A percentile compares a stretch with the other conserved stretches of the same genome.
Evolutionary conservation across 2,797 vertebrate genomes (phyloP).

Genomic region (Pipistrellus nathusii): DNA sequence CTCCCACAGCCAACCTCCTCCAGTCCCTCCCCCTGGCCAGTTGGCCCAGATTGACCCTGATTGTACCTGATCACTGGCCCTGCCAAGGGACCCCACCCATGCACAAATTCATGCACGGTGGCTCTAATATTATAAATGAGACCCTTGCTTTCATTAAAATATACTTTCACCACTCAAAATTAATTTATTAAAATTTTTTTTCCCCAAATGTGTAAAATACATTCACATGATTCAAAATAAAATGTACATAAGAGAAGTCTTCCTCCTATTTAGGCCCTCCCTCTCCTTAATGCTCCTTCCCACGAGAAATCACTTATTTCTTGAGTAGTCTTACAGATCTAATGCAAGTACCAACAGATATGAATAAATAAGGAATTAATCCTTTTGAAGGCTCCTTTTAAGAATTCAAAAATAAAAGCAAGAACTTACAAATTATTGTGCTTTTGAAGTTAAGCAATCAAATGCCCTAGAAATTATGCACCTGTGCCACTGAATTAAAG

Average conservation of each 20-base stretch:
- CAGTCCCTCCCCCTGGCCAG: no score
- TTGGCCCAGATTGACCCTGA: no score
- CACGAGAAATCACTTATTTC: not conserved
- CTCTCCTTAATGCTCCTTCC: not conserved
- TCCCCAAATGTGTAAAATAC: slow-evolving; percentile 26
- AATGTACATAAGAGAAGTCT: not conserved
- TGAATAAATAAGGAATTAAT: not conserved
- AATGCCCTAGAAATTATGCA: not conserved
- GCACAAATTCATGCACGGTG: no score
- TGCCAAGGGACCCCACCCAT: no score
- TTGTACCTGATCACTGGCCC: no score
- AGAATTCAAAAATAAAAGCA: slow-evolving; percentile 57
- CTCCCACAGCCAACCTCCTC: no score
- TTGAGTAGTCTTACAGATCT: slow-evolving; percentile 4
- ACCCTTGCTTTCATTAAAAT: not conserved
- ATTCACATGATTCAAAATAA: slow-evolving; percentile 17
- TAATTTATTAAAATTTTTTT: not conserved
- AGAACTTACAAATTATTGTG: slow-evolving; percentile 39
- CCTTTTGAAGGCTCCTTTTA: slow-evolving; percentile 38
- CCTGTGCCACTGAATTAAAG: not conserved
- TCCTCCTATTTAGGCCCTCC: not conserved
- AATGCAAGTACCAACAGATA: not conserved
- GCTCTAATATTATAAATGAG: not conserved
- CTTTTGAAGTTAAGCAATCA: slow-evolving; percentile 38
- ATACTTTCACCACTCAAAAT: slow-evolving; percentile 14